A percentile compares a stretch with the other conserved stretches of the same genome.
Evolutionary conservation across 1,140 invertebrate genomes (phyloP).

Genomic region (Zophobas morio): DNA sequence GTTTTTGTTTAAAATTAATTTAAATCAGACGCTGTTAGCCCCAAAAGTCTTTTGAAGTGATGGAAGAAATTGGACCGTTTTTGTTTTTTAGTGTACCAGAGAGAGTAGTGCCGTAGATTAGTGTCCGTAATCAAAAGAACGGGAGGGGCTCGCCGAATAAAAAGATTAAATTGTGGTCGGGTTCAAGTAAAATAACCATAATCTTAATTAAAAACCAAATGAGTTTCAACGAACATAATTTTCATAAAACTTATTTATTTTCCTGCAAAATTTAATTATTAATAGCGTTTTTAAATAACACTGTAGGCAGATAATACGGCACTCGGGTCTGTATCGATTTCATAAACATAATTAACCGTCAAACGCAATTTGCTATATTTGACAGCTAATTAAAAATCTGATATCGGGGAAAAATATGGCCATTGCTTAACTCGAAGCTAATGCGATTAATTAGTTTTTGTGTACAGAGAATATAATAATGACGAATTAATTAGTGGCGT

Average conservation of each 20-base stretch:
- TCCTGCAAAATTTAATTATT: constrained; percentile 60
- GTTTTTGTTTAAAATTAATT: background rate
- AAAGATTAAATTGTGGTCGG: constrained; percentile 59
- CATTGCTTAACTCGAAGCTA: constrained; percentile 55
- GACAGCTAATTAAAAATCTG: constrained; percentile 62
- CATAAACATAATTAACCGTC: constrained; percentile 59
- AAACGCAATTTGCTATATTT: constrained; percentile 61
- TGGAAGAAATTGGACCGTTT: constrained; percentile 5
- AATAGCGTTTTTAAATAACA: constrained; percentile 56
- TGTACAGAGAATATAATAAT: constrained; percentile 42
- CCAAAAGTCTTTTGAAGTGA: background rate
- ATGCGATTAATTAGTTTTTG: constrained; percentile 57
- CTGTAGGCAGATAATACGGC: constrained; percentile 47
- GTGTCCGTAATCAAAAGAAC: constrained; percentile 32
- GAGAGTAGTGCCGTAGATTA: constrained; percentile 30
- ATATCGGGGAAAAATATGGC: constrained; percentile 55
- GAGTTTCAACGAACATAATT: constrained; percentile 59
- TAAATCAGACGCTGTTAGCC: background rate
- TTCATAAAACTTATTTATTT: constrained; percentile 58
- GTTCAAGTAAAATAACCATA: constrained; percentile 61
- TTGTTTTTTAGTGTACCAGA: constrained; percentile 13
- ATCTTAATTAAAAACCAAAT: constrained; percentile 65
- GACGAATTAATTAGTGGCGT: constrained; percentile 44
- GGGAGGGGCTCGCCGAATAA: constrained; percentile 41
- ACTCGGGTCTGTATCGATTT: constrained; percentile 47